These are phyloP conservation scores for Polypterus bichir DNA, from an alignment of 2,113 vertebrate species.

Conservation along the genomic window DNA sequence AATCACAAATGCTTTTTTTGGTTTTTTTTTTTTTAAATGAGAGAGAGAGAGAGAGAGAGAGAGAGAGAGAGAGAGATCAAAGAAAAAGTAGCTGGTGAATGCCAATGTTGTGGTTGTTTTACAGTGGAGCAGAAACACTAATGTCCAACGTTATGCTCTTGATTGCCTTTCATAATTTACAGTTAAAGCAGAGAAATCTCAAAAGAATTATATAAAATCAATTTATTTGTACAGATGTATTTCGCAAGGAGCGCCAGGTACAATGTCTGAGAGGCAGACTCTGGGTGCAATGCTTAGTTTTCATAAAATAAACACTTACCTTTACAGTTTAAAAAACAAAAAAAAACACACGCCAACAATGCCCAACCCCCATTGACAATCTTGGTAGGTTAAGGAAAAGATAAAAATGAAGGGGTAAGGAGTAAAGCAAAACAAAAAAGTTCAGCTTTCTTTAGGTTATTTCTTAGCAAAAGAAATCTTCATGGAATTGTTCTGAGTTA, in stretches of 20 bases:
- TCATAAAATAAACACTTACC: too few species aligned
- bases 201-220: too few species aligned
- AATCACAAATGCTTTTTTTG: too few species aligned
- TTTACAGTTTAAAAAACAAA: constrained; percentile 12
- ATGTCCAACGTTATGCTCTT: too few species aligned
- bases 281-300: constrained; percentile 79
- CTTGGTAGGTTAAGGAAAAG: not conserved
- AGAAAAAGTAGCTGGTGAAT: too few species aligned
- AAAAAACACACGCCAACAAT: not conserved
- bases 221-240: constrained; percentile 16
- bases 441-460: constrained; percentile 25
- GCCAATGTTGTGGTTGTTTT: too few species aligned
- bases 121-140: too few species aligned
- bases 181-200: too few species aligned
- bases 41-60: too few species aligned
- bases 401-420: not conserved
- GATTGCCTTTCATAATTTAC: too few species aligned
- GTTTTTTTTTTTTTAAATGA: too few species aligned
- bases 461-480: constrained; percentile 94
- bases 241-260: constrained; percentile 71
- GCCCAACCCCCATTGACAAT: not conserved
- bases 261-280: constrained; percentile 73
- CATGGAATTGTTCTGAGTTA: constrained; percentile 82
- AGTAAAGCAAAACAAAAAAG: not conserved
- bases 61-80: too few species aligned